Evolutionary conservation across 2,113 vertebrate genomes (phyloP).

Genomic region (Chunga burmeisteri): DNA sequence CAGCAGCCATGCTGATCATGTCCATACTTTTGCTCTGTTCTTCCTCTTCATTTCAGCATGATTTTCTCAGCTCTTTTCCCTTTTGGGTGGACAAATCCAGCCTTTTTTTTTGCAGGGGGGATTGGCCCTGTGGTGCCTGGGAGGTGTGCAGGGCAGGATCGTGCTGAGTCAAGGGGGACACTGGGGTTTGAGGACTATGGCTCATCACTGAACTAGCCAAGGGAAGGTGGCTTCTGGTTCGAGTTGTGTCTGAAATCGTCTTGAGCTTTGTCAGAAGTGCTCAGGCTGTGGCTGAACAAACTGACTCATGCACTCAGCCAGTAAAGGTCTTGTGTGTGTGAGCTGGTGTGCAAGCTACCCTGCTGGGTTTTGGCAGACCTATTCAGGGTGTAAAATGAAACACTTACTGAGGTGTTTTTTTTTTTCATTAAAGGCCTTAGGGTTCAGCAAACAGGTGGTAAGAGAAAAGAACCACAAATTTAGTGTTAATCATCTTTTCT

Average conservation of each 20-base stretch:
- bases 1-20: accelerated
- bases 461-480: background rate
- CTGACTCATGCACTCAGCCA: background rate
- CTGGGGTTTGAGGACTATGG: accelerated
- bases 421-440: background rate
- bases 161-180: accelerated
- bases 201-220: background rate
- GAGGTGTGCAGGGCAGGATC: background rate
- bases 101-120: too few species aligned
- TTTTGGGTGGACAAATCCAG: background rate
- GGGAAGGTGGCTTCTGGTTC: background rate
- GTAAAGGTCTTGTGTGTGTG: background rate
- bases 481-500: background rate
- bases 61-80: background rate
- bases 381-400: background rate
- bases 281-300: background rate
- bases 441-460: background rate
- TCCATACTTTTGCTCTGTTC: background rate
- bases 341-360: background rate
- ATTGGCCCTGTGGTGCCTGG: background rate
- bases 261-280: background rate
- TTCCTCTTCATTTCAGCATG: background rate
- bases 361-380: accelerated
- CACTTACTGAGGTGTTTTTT: background rate
- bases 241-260: background rate